Conservation (phyloP, 1,140 invertebrate genomes). For the Conopomorpha cramerella region DNA sequence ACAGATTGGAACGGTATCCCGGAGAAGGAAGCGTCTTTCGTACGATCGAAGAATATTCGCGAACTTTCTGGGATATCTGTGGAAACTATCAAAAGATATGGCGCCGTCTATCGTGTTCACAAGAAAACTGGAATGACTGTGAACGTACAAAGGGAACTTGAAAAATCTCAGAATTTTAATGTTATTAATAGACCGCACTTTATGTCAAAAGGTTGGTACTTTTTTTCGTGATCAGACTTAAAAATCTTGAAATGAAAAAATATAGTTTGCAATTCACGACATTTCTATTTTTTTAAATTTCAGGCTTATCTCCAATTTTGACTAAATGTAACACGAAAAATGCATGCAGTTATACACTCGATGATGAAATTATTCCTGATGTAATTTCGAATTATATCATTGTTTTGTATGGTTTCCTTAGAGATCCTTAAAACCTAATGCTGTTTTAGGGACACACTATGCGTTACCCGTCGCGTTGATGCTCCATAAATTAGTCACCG, state of each 20-base stretch:
- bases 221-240: neutral
- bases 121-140: neutral
- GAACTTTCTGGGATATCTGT: neutral
- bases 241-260: too few species aligned
- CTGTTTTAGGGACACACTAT: too few species aligned
- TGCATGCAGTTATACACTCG: too few species aligned
- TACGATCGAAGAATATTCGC: neutral
- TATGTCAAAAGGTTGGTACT: slow-evolving; percentile 32
- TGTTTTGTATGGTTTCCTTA: too few species aligned
- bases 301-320: slow-evolving; percentile 40
- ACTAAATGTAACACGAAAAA: slow-evolving; percentile 14
- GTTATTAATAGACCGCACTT: slow-evolving; percentile 23
- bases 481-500: too few species aligned
- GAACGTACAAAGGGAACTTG: neutral
- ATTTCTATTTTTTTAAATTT: slow-evolving; percentile 8
- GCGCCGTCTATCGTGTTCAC: neutral
- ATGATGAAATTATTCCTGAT: too few species aligned
- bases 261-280: too few species aligned
- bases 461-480: too few species aligned
- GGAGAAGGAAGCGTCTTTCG: neutral
- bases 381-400: too few species aligned
- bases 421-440: too few species aligned
- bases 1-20: neutral
- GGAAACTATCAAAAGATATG: slow-evolving; percentile 1
- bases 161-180: slow-evolving; percentile 13